Evolutionary conservation across 2,888 invertebrate species (phyloP).

Genomic region (Drosophila suboccidentalis): DNA sequence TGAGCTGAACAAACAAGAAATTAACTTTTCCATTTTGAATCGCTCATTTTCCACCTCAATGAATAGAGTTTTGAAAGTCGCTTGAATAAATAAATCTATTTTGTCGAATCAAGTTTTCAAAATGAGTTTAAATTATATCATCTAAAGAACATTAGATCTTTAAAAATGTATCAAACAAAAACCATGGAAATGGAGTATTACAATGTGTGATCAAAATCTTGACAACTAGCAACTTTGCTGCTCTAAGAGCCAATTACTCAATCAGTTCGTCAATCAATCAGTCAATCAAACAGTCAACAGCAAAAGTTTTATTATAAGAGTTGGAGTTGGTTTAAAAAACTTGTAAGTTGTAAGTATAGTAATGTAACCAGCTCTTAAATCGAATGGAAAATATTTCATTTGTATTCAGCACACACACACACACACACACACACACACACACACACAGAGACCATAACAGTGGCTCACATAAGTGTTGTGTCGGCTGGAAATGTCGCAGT

Average conservation of each 20-base stretch:
- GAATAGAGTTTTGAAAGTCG: too few relatives aligned
- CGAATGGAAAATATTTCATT: neutral
- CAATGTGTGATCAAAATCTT: neutral
- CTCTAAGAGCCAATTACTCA: neutral
- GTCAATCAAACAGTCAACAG: neutral
- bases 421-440: slow-evolving; percentile 3
- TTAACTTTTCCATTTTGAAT: too few relatives aligned
- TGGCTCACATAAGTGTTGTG: slow-evolving; percentile 16
- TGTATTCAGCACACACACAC: neutral
- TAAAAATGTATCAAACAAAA: neutral
- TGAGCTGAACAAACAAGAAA: too few relatives aligned
- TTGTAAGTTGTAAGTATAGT: neutral
- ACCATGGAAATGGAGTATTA: neutral
- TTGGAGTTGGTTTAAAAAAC: neutral
- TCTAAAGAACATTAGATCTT: too few relatives aligned
- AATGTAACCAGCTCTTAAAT: slow-evolving; percentile 1
- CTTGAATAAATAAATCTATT: too few relatives aligned
- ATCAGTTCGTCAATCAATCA: neutral
- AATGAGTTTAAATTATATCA: too few relatives aligned
- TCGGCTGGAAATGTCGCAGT: slow-evolving; percentile 32
- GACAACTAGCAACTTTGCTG: neutral
- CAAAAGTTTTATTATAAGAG: neutral
- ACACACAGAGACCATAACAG: neutral
- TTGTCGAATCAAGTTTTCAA: too few relatives aligned
- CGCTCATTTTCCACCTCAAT: too few relatives aligned